Base-by-base conservation (phyloP, 2,888 invertebrate species). In the Coenonympha arcania region DNA sequence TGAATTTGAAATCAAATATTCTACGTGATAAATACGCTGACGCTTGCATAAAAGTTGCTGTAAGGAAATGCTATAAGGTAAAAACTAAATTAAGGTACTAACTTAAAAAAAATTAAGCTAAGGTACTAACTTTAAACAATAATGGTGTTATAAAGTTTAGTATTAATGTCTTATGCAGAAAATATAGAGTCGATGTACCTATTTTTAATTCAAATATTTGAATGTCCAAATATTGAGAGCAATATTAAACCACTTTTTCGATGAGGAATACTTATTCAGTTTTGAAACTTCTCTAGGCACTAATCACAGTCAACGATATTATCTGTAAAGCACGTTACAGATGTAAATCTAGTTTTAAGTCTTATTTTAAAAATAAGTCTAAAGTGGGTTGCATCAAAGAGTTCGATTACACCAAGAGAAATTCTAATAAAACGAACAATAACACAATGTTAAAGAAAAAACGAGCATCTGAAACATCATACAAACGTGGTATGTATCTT, bases 1-100 rank as follows among this genome's bases (percentile, higher is more conserved):
- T 24, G 6, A 15, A 15, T 26, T 22, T 15, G 11, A 30, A 22
- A n/a, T 20, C 31, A 16, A 48, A 48, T 19, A 41, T 68, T 11
- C 57, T 78, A 0, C 61, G 78, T 11, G 36, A 68, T 39, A 71
- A 72, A 16, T 76, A 48, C 16, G 42, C 73, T 0, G 69, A 73
- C 2, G 72, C 75, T 0, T 81, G 81, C 34, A 39, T 71, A n/a
- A 76, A 71, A 58, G 50, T 76, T 0, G 74, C 76, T 1, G 28
- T 79, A 1, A 70, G 59, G 34, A 80, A 76, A 59, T 82, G 81
- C 60, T 68, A 59, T 26, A 61, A 48, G 47, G 64, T 63, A 41
- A 39, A 19, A 19, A 6, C 15, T 33, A 5, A 6, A 15, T 13
- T n/a, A n/a, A 28, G 26, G 6, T 34, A 9, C 2, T 9, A 34